phyloP scores from a whole-genome alignment of 2,797 vertebrate genomes.

The Strix occidentalis region DNA sequence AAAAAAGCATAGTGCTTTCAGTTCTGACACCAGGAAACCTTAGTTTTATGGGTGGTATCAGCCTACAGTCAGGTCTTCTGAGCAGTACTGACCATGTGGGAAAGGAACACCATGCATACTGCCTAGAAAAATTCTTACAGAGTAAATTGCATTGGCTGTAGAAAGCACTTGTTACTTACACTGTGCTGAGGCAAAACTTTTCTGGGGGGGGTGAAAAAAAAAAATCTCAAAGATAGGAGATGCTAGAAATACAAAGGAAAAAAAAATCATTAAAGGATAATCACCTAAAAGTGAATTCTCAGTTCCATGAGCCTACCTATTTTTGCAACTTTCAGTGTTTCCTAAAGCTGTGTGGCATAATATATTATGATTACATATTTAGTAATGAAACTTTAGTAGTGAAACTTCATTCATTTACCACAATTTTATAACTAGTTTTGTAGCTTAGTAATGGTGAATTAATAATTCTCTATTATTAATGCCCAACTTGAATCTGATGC shows the following conservation, averaged over 20 bases:
- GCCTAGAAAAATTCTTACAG: neutral
- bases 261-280: neutral
- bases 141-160: neutral
- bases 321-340: neutral
- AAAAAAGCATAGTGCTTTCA: neutral
- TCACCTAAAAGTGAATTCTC: neutral
- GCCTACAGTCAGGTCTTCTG: neutral
- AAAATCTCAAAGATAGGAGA: no score
- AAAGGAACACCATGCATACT: neutral
- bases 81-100: neutral
- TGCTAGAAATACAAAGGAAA: neutral
- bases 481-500: neutral
- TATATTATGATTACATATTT: neutral
- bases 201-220: neutral
- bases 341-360: neutral
- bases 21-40: neutral
- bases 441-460: neutral
- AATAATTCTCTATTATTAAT: neutral
- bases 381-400: neutral
- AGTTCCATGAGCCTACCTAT: neutral
- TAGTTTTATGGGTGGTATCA: neutral
- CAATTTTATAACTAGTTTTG: neutral
- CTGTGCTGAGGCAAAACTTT: neutral
- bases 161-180: neutral
- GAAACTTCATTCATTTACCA: neutral